Percentiles rank a stretch among this genome's conserved stretches.
Conservation (phyloP, 2,797 vertebrate genomes). For the Myiotriccus ornatus region DNA sequence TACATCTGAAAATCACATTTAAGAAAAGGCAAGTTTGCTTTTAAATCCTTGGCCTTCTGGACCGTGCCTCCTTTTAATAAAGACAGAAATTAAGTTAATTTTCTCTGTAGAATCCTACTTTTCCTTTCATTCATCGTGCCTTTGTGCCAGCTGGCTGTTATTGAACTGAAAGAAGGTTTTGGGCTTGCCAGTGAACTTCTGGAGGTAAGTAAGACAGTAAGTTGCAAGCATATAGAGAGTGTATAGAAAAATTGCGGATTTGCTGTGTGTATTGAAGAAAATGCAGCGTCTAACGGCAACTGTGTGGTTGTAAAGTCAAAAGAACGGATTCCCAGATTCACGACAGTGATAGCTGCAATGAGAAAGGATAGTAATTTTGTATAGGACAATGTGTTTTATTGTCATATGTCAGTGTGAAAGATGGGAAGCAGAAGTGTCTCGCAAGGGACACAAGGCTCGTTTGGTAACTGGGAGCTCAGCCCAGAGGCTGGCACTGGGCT, state of each 20-base stretch:
- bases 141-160: not conserved
- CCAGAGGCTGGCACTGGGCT: not conserved
- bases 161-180: not conserved
- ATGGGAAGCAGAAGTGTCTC: not conserved
- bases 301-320: not conserved
- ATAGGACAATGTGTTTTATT: not conserved
- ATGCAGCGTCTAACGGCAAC: not conserved
- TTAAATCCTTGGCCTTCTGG: not conserved
- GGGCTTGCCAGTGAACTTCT: not conserved
- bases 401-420: not conserved
- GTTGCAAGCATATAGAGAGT: not conserved
- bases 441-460: not conserved
- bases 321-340: not conserved
- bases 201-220: not conserved
- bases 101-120: not conserved
- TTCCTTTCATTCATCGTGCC: not conserved
- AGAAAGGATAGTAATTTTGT: not conserved
- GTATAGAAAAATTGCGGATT: not conserved
- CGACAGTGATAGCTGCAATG: not conserved
- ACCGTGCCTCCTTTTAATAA: not conserved
- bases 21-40: not conserved
- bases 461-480: not conserved
- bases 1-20: not conserved
- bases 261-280: not conserved
- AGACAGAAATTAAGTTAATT: not conserved